phyloP scores from a whole-genome alignment of 1,140 invertebrate genomes.

The Saccostrea echinata region DNA sequence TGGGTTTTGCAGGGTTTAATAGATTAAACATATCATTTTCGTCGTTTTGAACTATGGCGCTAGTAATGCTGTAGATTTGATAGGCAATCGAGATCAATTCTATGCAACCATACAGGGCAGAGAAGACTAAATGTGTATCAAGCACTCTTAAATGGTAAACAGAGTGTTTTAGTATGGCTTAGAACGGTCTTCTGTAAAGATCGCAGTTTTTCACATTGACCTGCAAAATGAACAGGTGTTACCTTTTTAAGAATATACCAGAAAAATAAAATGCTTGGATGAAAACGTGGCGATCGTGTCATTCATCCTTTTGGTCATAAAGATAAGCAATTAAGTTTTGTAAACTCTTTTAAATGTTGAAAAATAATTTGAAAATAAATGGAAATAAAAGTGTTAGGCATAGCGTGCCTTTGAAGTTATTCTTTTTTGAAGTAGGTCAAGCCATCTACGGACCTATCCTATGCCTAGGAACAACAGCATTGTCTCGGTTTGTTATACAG shows the following conservation, averaged over 20 bases:
- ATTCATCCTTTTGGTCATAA: constrained; percentile 19
- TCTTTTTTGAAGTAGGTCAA: constrained; percentile 28
- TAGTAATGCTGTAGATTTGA: background rate
- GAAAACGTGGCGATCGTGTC: background rate
- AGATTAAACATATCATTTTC: constrained; percentile 39
- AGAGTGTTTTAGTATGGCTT: constrained; percentile 1
- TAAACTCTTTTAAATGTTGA: background rate
- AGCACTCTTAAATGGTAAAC: constrained; percentile 17
- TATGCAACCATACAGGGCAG: background rate
- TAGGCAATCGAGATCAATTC: background rate
- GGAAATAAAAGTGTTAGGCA: constrained; percentile 23
- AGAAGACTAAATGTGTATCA: constrained; percentile 4
- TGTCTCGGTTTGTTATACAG: constrained; percentile 23
- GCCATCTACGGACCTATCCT: background rate
- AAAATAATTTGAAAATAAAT: constrained; percentile 21
- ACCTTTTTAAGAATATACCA: background rate
- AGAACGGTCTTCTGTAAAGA: background rate
- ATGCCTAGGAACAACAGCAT: background rate
- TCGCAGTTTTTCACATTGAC: constrained; percentile 20
- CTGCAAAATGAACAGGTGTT: constrained; percentile 32
- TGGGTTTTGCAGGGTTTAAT: constrained; percentile 29
- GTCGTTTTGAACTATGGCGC: constrained; percentile 24
- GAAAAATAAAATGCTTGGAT: background rate
- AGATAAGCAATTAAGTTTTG: constrained; percentile 12
- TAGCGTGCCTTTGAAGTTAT: constrained; percentile 14